Evolutionary conservation across 1,140 invertebrate genomes (phyloP).

Genomic region (Drosophila arawakana): DNA sequence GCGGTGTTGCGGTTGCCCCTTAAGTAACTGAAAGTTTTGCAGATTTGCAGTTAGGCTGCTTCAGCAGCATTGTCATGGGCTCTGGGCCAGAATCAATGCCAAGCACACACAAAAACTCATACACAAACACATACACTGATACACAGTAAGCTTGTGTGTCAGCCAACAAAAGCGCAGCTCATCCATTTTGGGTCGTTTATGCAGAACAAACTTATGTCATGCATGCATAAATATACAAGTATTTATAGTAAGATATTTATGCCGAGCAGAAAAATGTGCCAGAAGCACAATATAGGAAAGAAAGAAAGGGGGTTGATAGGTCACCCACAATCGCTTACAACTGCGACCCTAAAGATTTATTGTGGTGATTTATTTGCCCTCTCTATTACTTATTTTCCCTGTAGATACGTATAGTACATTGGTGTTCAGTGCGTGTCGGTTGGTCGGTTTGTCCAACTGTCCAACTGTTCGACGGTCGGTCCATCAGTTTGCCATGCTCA

Average conservation of each 20-base stretch:
- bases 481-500: slow-evolving; percentile 42
- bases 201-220: slow-evolving; percentile 77
- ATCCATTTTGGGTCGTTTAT: slow-evolving; percentile 63
- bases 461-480: background rate
- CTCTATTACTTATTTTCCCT: slow-evolving; percentile 26
- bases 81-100: slow-evolving; percentile 33
- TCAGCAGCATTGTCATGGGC: slow-evolving; percentile 38
- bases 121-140: background rate
- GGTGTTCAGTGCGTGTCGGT: slow-evolving; percentile 5
- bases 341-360: slow-evolving; percentile 80
- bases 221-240: slow-evolving; percentile 77
- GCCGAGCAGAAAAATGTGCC: slow-evolving; percentile 54
- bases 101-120: slow-evolving; percentile 2
- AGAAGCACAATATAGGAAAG: slow-evolving; percentile 1
- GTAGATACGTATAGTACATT: slow-evolving; percentile 30
- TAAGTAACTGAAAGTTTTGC: slow-evolving; percentile 66
- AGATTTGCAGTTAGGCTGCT: slow-evolving; percentile 52
- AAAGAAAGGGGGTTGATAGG: background rate
- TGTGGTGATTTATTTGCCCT: slow-evolving; percentile 76
- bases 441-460: background rate
- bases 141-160: background rate
- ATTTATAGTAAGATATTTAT: slow-evolving; percentile 77
- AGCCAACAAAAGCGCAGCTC: slow-evolving; percentile 47
- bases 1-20: slow-evolving; percentile 50
- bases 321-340: slow-evolving; percentile 55